Percentiles rank a stretch among this genome's conserved stretches.
Conservation (phyloP, 2,113 vertebrate species). For the Propithecus coquereli region DNA sequence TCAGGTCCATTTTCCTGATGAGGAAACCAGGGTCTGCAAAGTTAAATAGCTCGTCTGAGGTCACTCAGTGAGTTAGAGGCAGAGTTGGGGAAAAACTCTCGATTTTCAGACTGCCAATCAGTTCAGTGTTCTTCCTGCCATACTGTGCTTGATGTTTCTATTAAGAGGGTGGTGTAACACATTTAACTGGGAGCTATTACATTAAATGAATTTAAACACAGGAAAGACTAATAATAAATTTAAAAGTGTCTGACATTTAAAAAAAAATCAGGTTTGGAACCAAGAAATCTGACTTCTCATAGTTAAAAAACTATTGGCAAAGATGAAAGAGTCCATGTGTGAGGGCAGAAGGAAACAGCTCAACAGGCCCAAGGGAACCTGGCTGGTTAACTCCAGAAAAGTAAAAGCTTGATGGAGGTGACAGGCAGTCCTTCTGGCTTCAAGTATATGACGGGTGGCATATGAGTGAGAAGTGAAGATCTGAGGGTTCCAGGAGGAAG, state of each 20-base stretch:
- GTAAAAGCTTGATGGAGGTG: background rate
- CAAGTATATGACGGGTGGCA: too few species aligned
- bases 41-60: too few species aligned
- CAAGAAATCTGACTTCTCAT: conserved; percentile 5
- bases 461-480: background rate
- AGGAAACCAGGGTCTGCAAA: too few species aligned
- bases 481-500: background rate
- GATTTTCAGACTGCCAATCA: too few species aligned
- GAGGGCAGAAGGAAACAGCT: background rate
- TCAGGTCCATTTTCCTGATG: too few species aligned
- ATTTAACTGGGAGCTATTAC: too few species aligned
- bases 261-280: conserved; percentile 19
- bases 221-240: background rate
- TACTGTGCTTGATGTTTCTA: too few species aligned
- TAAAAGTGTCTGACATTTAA: background rate
- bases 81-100: too few species aligned
- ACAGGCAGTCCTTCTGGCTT: background rate
- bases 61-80: too few species aligned
- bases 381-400: background rate
- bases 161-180: too few species aligned
- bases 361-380: background rate
- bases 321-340: background rate
- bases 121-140: too few species aligned
- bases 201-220: background rate
- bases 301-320: conserved; percentile 7